Conservation (phyloP, 1,140 invertebrate genomes). For the Pygmarrhopalites habei region DNA sequence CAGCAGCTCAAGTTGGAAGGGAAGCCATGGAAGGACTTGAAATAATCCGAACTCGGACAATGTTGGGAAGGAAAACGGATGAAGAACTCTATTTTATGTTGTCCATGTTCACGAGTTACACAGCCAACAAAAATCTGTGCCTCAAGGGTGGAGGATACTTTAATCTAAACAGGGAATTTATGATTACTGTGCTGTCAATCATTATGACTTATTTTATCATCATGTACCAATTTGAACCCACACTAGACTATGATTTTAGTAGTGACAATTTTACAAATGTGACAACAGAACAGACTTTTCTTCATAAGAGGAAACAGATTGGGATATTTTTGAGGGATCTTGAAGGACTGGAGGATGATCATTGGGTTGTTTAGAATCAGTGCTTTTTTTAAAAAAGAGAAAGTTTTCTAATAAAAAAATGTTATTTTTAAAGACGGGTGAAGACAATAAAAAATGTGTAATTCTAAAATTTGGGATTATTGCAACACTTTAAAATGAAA, state of each 20-base stretch:
- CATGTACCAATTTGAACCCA: background rate
- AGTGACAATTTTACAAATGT: background rate
- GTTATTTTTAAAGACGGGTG: too few species aligned
- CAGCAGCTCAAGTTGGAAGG: constrained; percentile 21
- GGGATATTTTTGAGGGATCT: background rate
- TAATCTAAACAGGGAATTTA: background rate
- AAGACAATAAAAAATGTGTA: too few species aligned
- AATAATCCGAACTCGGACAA: constrained; percentile 25
- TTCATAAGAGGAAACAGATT: background rate
- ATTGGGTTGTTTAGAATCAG: constrained; percentile 3
- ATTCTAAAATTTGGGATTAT: too few species aligned
- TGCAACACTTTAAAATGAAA: too few species aligned
- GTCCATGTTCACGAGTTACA: constrained; percentile 25
- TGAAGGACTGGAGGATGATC: background rate
- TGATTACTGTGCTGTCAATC: background rate
- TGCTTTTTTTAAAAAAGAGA: too few species aligned
- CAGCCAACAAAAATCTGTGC: background rate
- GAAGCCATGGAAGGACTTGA: constrained; percentile 30
- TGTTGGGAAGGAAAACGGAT: constrained; percentile 26
- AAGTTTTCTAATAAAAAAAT: too few species aligned
- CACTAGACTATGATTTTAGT: background rate
- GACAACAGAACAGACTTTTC: background rate
- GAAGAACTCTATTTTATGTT: constrained; percentile 32
- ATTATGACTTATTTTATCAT: background rate
- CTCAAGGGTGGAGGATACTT: constrained; percentile 4